Evolutionary conservation across 2,888 invertebrate genomes (phyloP), one percentile per base, ranked within the genome.

Genomic region (Polyommatus iphigenia): DNA sequence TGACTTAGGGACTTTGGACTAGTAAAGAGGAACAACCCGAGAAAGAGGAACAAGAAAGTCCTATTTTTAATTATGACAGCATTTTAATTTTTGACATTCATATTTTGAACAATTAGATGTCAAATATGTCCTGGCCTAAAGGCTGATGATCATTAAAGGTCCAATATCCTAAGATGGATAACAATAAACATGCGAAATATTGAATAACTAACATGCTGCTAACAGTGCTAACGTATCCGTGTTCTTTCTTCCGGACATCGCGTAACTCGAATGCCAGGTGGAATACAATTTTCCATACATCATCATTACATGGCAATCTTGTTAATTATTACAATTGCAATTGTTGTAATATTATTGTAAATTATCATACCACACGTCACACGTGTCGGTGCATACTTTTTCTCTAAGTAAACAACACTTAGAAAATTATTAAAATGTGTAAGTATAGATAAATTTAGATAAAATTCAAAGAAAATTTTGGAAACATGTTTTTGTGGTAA

Each of bases 261-360:
- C 72, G 72, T 72, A 72, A 72, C 72, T 72, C 41, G 72, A 41
- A 72, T 72, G 41, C 36, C 72, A 72, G 72, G n/a, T 41, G 72
- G 20, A 72, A 72, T 72, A 72, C n/a, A 41, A 72, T 72, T 72
- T 72, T 72, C 72, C 72, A 72, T 72, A 41, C 41, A 72, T 67
- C 67, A 67, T 29, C 29, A 67, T 72, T 41, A 41, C 72, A 72
- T 41, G 72, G n/a, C 36, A 72, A 41, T 41, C 41, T 41, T 41
- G 72, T 41, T 72, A 13, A 72, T 72, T 41, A 72, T 72, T 72
- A 15, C 29, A 72, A 41, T 72, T 72, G 20, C 41, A 71, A 71
- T 71, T 72, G 41, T 41, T 41, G 10, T 41, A 41, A 71, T 41
- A 41, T 54, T 41, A 72, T 72, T 36, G 41, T 72, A 72, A 72